Percentiles rank a stretch among this genome's conserved stretches.
Conservation (phyloP, 2,797 vertebrate genomes). For the Dendrocincla tyrannina region DNA sequence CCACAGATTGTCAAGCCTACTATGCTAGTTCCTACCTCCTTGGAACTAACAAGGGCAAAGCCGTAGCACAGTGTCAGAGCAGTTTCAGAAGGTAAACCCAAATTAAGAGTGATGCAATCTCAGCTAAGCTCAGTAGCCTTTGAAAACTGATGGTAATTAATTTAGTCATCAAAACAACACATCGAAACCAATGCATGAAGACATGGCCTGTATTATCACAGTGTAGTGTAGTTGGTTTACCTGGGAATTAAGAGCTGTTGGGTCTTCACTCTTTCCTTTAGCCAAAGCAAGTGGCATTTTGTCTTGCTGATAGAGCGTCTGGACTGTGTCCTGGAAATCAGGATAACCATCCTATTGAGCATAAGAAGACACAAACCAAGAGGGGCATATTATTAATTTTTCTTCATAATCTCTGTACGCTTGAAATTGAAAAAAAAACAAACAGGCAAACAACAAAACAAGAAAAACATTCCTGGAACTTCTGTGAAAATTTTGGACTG, state of each 20-base stretch:
- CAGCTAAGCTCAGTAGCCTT: not conserved
- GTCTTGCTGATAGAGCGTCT: conserved; percentile 91
- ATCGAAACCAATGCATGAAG: not conserved
- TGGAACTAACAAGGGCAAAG: not conserved
- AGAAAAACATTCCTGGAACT: not conserved
- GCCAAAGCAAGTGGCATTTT: conserved; percentile 88
- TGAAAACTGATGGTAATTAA: not conserved
- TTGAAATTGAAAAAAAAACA: not conserved
- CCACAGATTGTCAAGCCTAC: not conserved
- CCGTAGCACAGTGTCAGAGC: not conserved
- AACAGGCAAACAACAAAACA: not conserved
- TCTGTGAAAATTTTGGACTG: not conserved
- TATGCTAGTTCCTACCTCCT: not conserved
- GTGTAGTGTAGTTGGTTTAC: conserved; percentile 67
- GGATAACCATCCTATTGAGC: conserved; percentile 89
- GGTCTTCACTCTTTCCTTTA: conserved; percentile 92
- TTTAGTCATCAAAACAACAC: not conserved
- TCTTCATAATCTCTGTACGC: not conserved
- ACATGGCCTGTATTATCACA: not conserved
- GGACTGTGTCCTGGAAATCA: conserved; percentile 93
- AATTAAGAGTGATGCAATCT: not conserved
- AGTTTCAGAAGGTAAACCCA: not conserved
- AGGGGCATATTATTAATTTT: not conserved
- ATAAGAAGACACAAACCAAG: conserved; percentile 38
- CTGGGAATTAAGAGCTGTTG: conserved; percentile 86